Conservation (phyloP, 2,888 invertebrate species). For the Corbicula japonica region DNA sequence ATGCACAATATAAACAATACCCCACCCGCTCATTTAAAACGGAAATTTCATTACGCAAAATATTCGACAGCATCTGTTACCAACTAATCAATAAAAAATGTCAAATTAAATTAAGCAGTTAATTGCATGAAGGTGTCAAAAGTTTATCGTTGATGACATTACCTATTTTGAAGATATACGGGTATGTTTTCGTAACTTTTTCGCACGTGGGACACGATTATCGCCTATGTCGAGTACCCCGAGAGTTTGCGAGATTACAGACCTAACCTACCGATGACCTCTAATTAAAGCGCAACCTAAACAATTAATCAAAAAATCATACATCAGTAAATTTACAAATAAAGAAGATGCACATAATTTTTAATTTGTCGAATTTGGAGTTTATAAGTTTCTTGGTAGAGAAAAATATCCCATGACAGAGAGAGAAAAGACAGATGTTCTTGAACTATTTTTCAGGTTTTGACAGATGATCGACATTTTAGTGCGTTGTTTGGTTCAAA, state of each 20-base stretch:
- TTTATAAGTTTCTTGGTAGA: no score
- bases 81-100: not conserved
- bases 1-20: slow-evolving; percentile 30
- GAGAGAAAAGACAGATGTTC: no score
- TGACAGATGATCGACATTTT: slow-evolving; percentile 54
- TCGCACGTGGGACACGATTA: slow-evolving; percentile 30
- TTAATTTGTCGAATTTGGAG: no score
- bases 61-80: not conserved
- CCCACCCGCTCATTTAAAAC: slow-evolving; percentile 13
- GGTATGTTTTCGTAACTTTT: slow-evolving; percentile 1
- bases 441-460: slow-evolving; percentile 47
- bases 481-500: slow-evolving; percentile 62
- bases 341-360: no score
- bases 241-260: slow-evolving; percentile 50
- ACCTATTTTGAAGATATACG: not conserved
- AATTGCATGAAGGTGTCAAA: not conserved
- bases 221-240: slow-evolving; percentile 15
- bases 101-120: not conserved
- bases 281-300: slow-evolving; percentile 15
- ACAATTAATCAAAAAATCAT: no score
- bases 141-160: slow-evolving; percentile 11
- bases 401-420: no score
- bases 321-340: no score
- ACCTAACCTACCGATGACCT: slow-evolving; percentile 28
- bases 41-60: slow-evolving; percentile 17